Evolutionary conservation across 2,113 vertebrate genomes (phyloP), one percentile per base, ranked within the genome.

Genomic region (Gallinago jamesoni): DNA sequence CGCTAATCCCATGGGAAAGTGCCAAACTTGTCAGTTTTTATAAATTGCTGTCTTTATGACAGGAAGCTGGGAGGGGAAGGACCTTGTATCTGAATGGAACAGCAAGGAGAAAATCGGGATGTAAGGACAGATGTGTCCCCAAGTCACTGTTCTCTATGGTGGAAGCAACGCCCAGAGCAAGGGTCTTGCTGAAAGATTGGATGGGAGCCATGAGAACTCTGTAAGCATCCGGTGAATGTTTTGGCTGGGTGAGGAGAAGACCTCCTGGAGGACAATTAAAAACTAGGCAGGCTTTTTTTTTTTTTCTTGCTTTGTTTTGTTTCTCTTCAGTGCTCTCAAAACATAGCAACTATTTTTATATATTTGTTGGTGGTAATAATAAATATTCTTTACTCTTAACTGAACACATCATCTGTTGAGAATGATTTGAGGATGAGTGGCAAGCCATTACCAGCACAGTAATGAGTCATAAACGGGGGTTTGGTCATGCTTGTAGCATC

Each of bases 1-100:
- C 0, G 0, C 35, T 94, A 76, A 89, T 94, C 62, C 91, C 39
- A 12, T 96, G 93, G 81, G 87, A 94, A 87, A 82, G 62, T 78
- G 77, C 73, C 93, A 79, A 77, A 91, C 74, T 89, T 82, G 89
- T 84, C 93, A 87, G 39, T 68, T 94, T 95, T 96, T 94, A 95
- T 87, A 89, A 96, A 96, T 57, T 93, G 52, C 84, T 91, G 66
- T 82, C 84, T 87, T 95, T 85, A 72, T 94, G 93, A 91, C 80
- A 92, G 94, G 96, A 97, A 97, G 70, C 57, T 87, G 60, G 43
- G 45, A 89, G 62, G 57, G 39, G 35, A 95, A 73, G 69, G 63
- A 66, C 72, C 86, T 90, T 92, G 52, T 74, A 89, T 93, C 87
- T 91, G 77, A 89, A 89, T 73, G 66, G 69, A 95, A 82, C 57